These are phyloP conservation scores for Limnephilus lunatus DNA, from an alignment of 2,888 invertebrate species.

Conservation along the genomic window DNA sequence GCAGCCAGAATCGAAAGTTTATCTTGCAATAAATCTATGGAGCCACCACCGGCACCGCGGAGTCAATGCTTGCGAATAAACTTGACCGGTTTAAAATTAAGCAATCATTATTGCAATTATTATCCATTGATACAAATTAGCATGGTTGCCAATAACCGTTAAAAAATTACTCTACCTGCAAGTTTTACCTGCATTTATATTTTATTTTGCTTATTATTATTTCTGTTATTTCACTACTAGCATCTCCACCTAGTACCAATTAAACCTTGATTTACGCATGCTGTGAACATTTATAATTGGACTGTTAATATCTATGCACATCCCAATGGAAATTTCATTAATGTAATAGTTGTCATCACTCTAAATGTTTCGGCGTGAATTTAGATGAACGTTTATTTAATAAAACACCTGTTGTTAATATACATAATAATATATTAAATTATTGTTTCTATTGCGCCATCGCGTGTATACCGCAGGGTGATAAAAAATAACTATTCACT, in stretches of 20 bases:
- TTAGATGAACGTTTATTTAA: background rate
- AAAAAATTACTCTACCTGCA: background rate
- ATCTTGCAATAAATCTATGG: background rate
- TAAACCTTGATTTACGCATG: too few species aligned
- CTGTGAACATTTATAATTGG: too few species aligned
- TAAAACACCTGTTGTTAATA: too few species aligned
- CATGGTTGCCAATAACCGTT: background rate
- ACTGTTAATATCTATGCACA: too few species aligned
- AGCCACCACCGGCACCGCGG: background rate
- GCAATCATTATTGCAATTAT: background rate
- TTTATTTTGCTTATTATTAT: too few species aligned
- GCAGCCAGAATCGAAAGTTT: slow-evolving; percentile 9
- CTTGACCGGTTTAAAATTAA: slow-evolving; percentile 26
- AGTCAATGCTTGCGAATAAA: slow-evolving; percentile 34
- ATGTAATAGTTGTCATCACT: too few species aligned
- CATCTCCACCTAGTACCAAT: too few species aligned
- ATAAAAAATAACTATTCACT: too few species aligned
- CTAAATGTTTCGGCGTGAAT: too few species aligned
- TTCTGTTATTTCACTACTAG: too few species aligned
- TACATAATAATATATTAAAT: background rate
- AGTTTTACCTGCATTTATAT: background rate
- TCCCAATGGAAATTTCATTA: too few species aligned
- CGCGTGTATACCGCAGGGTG: too few species aligned
- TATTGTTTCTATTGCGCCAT: background rate
- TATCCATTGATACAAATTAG: background rate